A percentile compares a stretch with the other conserved stretches of the same genome.
phyloP scores from a whole-genome alignment of 1,140 invertebrate genomes.

The Globodera rostochiensis region DNA sequence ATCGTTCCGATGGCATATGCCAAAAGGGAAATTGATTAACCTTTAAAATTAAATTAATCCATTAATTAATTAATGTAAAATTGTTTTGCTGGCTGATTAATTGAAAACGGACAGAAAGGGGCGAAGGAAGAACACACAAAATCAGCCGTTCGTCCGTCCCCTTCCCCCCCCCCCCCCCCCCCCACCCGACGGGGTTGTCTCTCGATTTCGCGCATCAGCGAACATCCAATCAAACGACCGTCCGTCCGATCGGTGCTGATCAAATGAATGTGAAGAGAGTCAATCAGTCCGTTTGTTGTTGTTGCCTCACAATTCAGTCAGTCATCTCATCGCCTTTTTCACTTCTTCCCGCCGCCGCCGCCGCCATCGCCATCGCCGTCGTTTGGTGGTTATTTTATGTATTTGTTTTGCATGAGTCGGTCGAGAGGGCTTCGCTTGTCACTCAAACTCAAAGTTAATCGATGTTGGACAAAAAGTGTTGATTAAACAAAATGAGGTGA shows the following conservation, averaged over 20 bases:
- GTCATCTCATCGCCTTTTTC: not conserved
- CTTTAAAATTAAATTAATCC: not conserved
- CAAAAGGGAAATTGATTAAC: not conserved
- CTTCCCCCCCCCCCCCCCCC: not conserved
- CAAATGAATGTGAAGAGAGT: not conserved
- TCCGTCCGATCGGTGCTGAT: not conserved
- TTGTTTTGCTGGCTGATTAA: not conserved
- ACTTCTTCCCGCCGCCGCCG: not conserved
- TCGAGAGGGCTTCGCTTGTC: not conserved
- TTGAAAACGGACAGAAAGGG: not conserved
- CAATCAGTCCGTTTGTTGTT: not conserved
- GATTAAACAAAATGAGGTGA: not conserved
- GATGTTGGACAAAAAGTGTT: not conserved
- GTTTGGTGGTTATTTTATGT: not conserved
- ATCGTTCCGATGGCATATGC: not conserved
- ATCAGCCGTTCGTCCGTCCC: not conserved
- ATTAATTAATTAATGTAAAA: not conserved
- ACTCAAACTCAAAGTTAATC: not conserved
- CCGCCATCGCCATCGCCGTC: not conserved
- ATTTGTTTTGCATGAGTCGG: no score
- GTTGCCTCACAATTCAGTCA: not conserved
- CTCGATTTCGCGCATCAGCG: not conserved
- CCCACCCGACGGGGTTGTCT: not conserved
- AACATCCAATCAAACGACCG: not conserved
- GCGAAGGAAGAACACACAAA: no score